Percentiles rank a stretch among this genome's conserved stretches.
Evolutionary conservation across 2,113 vertebrate genomes (phyloP).

Genomic region (Coreoperca whiteheadi): DNA sequence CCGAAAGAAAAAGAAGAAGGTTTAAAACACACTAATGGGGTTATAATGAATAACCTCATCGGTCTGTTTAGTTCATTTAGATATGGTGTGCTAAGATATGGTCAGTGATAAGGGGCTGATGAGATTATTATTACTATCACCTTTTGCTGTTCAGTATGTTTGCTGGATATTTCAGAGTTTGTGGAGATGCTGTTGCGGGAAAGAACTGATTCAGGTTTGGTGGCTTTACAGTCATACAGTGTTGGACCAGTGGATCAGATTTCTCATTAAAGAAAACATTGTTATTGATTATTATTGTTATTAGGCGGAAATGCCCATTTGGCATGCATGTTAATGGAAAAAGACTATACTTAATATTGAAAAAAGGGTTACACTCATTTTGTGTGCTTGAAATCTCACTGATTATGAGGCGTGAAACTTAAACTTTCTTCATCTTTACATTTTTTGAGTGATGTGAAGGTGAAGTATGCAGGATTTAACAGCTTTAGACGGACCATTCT

Average conservation of each 20-base stretch:
- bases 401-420: not conserved
- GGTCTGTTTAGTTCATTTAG: constrained; percentile 19
- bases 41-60: constrained; percentile 14
- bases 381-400: not conserved
- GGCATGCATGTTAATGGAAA: too few relatives aligned
- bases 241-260: not conserved
- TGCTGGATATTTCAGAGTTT: not conserved
- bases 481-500: not conserved
- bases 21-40: constrained; percentile 27
- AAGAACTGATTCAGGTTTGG: not conserved
- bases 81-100: constrained; percentile 8
- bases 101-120: constrained; percentile 13
- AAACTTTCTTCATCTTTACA: not conserved
- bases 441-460: not conserved
- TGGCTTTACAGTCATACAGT: too few relatives aligned
- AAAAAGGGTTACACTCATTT: too few relatives aligned
- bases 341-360: too few relatives aligned
- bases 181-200: not conserved
- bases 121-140: not conserved
- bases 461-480: not conserved
- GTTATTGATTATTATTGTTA: not conserved
- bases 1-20: too few relatives aligned
- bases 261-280: not conserved
- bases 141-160: not conserved
- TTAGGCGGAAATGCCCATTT: not conserved